These are phyloP conservation scores for Ptychodera flava DNA, from an alignment of 35 echinoderm and acorn worm species.

Conservation along the genomic window DNA sequence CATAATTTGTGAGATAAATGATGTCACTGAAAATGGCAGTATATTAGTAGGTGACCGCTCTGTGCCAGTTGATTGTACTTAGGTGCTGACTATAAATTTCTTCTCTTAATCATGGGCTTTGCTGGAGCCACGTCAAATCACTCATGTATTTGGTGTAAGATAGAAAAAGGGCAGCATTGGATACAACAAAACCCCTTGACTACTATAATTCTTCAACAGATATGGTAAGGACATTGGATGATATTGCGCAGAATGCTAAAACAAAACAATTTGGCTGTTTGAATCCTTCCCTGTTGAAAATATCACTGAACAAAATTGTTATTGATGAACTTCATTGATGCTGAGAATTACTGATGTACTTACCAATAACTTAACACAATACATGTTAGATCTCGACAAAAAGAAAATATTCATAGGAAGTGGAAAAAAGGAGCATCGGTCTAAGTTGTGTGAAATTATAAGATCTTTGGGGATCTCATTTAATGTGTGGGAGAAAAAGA, in stretches of 20 bases:
- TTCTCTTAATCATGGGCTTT: neutral
- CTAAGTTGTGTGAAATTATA: neutral
- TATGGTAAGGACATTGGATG: neutral
- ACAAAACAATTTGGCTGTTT: neutral
- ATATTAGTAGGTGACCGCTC: neutral
- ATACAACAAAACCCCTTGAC: neutral
- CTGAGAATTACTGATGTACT: neutral
- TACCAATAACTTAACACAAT: neutral
- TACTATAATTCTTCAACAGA: neutral
- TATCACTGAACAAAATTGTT: neutral
- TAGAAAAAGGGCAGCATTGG: neutral
- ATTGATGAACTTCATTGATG: neutral
- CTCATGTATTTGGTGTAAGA: neutral
- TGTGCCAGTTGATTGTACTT: neutral
- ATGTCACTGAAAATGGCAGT: neutral
- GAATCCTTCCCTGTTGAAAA: neutral
- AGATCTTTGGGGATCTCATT: neutral
- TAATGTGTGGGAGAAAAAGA: neutral
- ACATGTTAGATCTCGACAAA: neutral
- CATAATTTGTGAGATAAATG: neutral
- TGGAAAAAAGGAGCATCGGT: neutral
- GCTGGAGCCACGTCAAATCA: neutral
- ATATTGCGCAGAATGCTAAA: neutral
- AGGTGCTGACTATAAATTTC: neutral
- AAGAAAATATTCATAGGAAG: neutral